Evolutionary conservation across 1,140 invertebrate genomes (phyloP), one percentile per base, ranked within the genome.

Genomic region (Drosophila trapezifrons): DNA sequence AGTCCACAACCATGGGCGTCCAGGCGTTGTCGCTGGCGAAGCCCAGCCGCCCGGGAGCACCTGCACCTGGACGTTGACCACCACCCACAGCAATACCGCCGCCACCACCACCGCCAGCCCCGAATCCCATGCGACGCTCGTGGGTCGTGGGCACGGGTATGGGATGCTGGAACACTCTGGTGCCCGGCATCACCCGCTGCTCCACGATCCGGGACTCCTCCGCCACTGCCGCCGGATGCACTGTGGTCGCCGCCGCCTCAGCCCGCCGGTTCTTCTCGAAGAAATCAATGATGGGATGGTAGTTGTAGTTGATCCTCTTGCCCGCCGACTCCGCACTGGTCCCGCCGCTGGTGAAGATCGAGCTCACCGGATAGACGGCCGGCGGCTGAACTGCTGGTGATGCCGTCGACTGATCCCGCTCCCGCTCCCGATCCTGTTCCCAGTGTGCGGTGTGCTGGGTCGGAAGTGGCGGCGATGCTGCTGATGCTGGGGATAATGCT

Each of bases 261-360:
- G 76, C 57, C 20, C 55, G 65, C 52, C 82, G 60, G 32, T 90
- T 85, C 52, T 83, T 84, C 56, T 94, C 95, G 87, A 97, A 97
- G 90, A 96, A 97, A 79, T 97, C 96, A 71, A 97, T 96, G 54
- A 97, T 97, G 3, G 96, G 96, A 91, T 97, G 96, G 82, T 97
- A 97, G 87, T 95, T 96, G 80, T 97, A 97, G 92, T 97, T 97
- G 38, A 96, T 93, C 79, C 95, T 93, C 85, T 94, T 93, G 37
- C 37, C 58, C 55, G 58, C 32, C 46, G 55, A 27, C 52, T 71
- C 71, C 42, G 15, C 40, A 22, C 42, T 70, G 29, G 40, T 46
- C 27, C 45, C 54, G 37, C 55, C 60, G 46, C 59, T 67, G 35
- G 58, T 47, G 37, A 78, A 78, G 29, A 90, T 81, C 15, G 77